These are phyloP conservation scores for Rhabdornis inornatus DNA, from an alignment of 2,113 vertebrate species.

Conservation along the genomic window DNA sequence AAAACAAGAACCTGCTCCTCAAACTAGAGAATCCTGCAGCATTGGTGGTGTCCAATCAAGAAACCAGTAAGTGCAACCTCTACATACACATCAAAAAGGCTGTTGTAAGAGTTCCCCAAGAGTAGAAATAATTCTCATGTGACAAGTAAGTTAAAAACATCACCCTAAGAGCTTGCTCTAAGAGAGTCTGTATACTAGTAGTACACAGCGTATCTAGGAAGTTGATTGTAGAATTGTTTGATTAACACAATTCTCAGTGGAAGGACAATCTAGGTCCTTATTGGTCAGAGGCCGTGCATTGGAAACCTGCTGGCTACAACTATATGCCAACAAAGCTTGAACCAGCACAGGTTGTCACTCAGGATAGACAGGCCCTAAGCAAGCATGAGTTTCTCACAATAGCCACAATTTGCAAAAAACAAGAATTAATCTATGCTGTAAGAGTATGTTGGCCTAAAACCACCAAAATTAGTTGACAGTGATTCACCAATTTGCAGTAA, in stretches of 20 bases:
- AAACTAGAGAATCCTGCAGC: neutral
- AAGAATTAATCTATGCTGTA: neutral
- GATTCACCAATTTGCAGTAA: neutral
- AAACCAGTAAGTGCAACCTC: neutral
- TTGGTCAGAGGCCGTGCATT: neutral
- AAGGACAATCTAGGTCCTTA: neutral
- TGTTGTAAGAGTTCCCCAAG: neutral
- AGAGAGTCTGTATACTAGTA: neutral
- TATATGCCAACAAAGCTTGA: conserved; percentile 16
- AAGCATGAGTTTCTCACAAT: conserved; percentile 21
- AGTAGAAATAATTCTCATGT: neutral
- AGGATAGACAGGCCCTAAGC: neutral
- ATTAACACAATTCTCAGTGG: conserved; percentile 6
- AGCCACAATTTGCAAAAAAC: conserved; percentile 13
- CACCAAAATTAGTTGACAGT: neutral
- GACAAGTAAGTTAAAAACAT: conserved; percentile 1
- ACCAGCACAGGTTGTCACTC: neutral
- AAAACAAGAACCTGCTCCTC: conserved; percentile 28
- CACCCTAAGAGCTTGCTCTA: neutral
- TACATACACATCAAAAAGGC: conserved; percentile 8
- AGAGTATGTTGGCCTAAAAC: neutral
- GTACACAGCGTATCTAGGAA: neutral
- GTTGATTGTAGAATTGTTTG: conserved; percentile 3
- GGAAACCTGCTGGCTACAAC: conserved; percentile 24
- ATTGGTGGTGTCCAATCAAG: conserved; percentile 21